phyloP scores from a whole-genome alignment of 2,888 invertebrate species.

The Eupithecia tripunctaria region DNA sequence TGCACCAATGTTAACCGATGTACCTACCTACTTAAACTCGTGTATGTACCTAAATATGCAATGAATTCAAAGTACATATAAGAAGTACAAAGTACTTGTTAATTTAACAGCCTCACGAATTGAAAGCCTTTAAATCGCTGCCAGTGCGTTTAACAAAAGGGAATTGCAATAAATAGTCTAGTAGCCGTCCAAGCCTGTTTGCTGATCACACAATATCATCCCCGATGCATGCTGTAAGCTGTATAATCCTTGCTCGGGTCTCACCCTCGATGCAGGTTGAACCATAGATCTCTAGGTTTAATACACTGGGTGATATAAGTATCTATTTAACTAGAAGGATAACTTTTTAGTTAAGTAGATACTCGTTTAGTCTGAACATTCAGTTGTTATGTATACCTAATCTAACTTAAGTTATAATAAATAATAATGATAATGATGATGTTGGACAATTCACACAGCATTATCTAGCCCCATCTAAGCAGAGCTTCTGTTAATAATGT shows the following conservation, averaged over 20 bases:
- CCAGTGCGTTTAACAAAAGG: not conserved
- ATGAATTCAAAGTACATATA: not conserved
- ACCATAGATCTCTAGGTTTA: not conserved
- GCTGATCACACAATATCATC: slow-evolving; percentile 16
- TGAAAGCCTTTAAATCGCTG: not conserved
- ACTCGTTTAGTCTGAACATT: too few relatives aligned
- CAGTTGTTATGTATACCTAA: too few relatives aligned
- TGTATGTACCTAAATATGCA: not conserved
- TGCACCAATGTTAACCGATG: not conserved
- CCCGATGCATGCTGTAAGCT: slow-evolving; percentile 23
- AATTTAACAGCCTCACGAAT: not conserved
- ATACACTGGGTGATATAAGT: not conserved
- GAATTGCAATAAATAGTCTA: not conserved
- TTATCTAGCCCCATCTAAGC: too few relatives aligned
- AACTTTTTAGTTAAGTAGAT: too few relatives aligned
- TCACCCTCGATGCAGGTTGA: not conserved
- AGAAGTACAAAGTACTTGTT: not conserved
- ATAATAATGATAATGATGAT: too few relatives aligned
- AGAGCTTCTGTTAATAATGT: too few relatives aligned
- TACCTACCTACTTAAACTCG: not conserved
- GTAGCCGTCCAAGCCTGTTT: slow-evolving; percentile 20
- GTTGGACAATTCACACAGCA: too few relatives aligned
- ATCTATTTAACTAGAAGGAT: not conserved
- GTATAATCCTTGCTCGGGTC: slow-evolving; percentile 17
- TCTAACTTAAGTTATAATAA: too few relatives aligned